These are phyloP conservation scores for Rattus rattus DNA, from an alignment of 2,113 vertebrate genomes.

Conservation along the genomic window DNA sequence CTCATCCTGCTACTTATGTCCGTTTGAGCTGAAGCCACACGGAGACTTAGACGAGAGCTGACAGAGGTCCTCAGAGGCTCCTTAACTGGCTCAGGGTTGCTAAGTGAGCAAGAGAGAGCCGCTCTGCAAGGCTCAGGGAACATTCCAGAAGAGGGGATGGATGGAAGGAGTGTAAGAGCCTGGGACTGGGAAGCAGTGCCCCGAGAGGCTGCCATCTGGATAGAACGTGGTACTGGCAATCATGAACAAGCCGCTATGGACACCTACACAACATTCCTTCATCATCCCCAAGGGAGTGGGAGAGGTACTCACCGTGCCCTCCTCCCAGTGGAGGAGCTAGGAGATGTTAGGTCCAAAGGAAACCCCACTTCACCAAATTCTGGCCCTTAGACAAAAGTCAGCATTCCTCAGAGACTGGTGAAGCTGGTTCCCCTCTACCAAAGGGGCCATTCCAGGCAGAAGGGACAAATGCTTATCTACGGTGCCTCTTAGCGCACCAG, in stretches of 20 bases:
- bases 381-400: background rate
- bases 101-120: too few relatives aligned
- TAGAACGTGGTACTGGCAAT: background rate
- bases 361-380: background rate
- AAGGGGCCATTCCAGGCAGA: too few relatives aligned
- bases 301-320: background rate
- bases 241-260: background rate
- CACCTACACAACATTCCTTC: background rate
- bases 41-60: background rate
- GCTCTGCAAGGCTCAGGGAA: background rate
- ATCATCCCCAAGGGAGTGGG: background rate
- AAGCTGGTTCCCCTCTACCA: background rate
- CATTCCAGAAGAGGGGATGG: background rate
- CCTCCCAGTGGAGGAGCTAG: background rate
- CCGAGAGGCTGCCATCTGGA: background rate
- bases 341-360: background rate
- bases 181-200: too few relatives aligned
- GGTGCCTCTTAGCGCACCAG: background rate
- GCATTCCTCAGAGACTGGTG: background rate
- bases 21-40: background rate
- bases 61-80: background rate
- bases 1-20: background rate
- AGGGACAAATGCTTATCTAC: background rate
- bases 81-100: background rate
- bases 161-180: background rate